Percentiles rank a stretch among this genome's conserved stretches.
phyloP scores from a whole-genome alignment of 2,888 invertebrate species.

The Sesamia inferens region DNA sequence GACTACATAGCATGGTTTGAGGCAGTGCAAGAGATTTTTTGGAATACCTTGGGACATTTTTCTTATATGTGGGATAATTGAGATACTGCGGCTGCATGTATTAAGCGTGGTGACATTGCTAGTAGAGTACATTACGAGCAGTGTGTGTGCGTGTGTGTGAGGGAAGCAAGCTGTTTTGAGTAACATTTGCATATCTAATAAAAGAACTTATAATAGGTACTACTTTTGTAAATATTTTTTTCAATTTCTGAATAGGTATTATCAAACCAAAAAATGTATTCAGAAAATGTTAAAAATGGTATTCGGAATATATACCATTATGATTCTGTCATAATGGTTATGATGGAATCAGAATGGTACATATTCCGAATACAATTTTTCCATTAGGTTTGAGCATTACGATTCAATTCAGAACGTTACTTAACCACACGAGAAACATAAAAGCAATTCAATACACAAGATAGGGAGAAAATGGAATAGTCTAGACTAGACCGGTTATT shows the following conservation, averaged over 20 bases:
- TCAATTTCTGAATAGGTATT: neutral
- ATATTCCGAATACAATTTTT: conserved; percentile 21
- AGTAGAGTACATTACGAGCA: no score
- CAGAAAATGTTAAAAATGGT: conserved; percentile 12
- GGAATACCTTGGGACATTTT: no score
- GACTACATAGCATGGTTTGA: no score
- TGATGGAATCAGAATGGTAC: neutral
- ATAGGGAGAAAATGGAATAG: conserved; percentile 61
- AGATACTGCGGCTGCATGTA: no score
- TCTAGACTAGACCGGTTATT: conserved; percentile 62
- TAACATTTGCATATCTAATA: neutral
- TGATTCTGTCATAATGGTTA: no score
- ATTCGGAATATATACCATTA: neutral
- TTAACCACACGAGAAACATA: conserved; percentile 51
- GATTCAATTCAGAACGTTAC: conserved; percentile 49
- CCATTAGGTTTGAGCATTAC: conserved; percentile 38
- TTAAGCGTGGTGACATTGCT: no score
- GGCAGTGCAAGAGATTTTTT: no score
- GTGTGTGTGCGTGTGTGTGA: no score
- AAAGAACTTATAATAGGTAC: neutral
- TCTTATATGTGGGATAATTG: no score
- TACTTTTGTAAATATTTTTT: neutral
- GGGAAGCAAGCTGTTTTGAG: neutral
- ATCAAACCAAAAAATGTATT: neutral
- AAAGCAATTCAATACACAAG: conserved; percentile 55